phyloP scores from a whole-genome alignment of 2,113 vertebrate species.

The Nycticryphes semicollaris region DNA sequence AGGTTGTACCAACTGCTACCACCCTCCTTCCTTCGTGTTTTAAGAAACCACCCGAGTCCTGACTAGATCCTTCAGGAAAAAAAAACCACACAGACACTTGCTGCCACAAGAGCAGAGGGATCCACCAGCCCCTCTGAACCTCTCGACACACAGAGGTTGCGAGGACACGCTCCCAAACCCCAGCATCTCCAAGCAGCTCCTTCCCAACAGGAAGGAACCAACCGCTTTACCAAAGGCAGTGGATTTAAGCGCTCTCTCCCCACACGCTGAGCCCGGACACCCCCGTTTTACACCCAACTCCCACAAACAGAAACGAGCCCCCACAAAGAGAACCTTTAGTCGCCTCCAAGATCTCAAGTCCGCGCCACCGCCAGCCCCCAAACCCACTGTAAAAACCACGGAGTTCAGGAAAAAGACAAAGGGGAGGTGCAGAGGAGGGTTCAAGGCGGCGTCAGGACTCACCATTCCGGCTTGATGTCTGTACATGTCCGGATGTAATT shows the following conservation, averaged over 20 bases:
- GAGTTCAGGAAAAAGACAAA: background rate
- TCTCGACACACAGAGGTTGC: background rate
- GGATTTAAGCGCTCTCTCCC: background rate
- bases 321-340: background rate
- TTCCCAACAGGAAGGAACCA: background rate
- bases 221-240: background rate
- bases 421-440: background rate
- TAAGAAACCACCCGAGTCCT: background rate
- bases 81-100: background rate
- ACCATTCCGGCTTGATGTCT: constrained; percentile 97
- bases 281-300: background rate
- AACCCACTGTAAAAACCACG: background rate
- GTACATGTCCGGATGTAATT: constrained; percentile 98
- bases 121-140: background rate
- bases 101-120: background rate
- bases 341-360: background rate
- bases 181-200: background rate
- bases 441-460: background rate
- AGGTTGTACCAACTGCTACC: background rate
- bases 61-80: background rate
- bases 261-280: background rate
- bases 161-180: background rate
- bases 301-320: background rate
- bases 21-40: background rate
- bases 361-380: background rate